Conservation (phyloP, 2,113 vertebrate genomes). For the Tretioscincus oriximinensis region DNA sequence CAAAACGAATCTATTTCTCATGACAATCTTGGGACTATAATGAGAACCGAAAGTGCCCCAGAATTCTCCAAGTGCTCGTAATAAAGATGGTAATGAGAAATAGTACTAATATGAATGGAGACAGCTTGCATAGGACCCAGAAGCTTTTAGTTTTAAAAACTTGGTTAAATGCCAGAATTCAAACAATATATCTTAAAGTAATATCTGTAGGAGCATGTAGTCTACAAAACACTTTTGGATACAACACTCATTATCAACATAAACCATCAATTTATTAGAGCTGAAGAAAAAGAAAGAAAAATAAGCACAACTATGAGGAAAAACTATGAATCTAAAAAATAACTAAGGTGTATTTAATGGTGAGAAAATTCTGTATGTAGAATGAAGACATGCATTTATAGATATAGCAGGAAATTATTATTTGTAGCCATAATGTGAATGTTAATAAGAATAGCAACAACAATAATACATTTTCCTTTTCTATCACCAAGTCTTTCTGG, state of each 20-base stretch:
- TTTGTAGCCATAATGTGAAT: no score
- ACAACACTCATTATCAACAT: neutral
- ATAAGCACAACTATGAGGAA: neutral
- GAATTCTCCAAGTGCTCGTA: neutral
- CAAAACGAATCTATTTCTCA: conserved; percentile 34
- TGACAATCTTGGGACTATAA: conserved; percentile 1
- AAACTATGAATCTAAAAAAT: neutral
- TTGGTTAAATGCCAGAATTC: neutral
- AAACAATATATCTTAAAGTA: neutral
- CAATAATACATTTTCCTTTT: neutral
- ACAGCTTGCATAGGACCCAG: neutral
- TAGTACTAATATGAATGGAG: neutral
- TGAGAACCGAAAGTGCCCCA: conserved; percentile 26
- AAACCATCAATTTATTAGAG: neutral
- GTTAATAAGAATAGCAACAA: neutral
- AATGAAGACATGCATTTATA: no score
- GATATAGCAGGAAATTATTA: no score
- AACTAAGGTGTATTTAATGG: neutral
- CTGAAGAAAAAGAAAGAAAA: neutral
- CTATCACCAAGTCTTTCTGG: neutral
- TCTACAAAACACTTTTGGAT: neutral
- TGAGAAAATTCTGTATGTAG: no score
- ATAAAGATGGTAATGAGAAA: neutral
- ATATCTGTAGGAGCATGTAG: neutral
- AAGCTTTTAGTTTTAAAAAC: neutral